phyloP scores from a whole-genome alignment of 2,797 vertebrate genomes.

The Hypotaenidia philippensis region DNA sequence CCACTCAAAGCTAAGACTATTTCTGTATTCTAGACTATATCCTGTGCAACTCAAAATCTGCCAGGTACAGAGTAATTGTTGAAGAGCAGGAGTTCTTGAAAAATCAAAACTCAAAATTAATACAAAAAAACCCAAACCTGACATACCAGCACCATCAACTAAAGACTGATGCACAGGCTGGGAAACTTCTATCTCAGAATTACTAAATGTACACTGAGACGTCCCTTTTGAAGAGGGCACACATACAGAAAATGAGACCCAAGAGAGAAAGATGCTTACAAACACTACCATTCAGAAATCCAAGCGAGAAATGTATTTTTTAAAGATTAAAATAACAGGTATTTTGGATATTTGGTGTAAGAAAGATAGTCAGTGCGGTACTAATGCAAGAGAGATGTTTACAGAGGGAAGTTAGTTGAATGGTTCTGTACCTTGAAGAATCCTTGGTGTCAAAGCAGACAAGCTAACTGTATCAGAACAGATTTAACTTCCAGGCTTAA shows the following conservation, averaged over 20 bases:
- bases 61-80: background rate
- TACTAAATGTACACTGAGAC: rapidly evolving
- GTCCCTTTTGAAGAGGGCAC: background rate
- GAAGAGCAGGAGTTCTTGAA: background rate
- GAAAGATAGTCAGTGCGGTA: background rate
- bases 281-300: background rate
- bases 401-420: background rate
- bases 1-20: background rate
- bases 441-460: background rate
- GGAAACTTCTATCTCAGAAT: background rate
- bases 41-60: background rate
- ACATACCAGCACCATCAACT: background rate
- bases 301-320: background rate
- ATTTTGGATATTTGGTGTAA: background rate
- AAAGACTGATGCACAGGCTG: background rate
- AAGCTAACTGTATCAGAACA: background rate
- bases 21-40: background rate
- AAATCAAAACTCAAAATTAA: background rate
- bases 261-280: background rate
- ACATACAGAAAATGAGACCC: background rate
- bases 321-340: background rate
- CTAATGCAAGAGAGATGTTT: background rate
- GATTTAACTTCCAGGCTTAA: background rate
- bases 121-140: background rate
- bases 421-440: background rate